Percentiles rank a stretch among this genome's conserved stretches.
Conservation (phyloP, 2,113 vertebrate genomes). For the Excalfactoria chinensis region DNA sequence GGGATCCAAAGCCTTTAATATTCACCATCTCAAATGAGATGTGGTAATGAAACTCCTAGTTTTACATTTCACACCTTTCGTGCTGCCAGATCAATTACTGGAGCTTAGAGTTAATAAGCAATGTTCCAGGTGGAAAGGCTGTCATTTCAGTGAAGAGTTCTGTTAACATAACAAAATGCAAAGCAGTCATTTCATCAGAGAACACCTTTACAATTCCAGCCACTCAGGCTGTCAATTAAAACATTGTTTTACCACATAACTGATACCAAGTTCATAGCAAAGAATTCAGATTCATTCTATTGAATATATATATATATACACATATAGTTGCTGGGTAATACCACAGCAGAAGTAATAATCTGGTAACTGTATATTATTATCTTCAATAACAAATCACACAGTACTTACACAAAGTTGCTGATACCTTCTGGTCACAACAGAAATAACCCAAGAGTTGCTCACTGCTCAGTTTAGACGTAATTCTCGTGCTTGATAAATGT, state of each 20-base stretch:
- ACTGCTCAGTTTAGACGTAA: neutral
- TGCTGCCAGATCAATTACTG: neutral
- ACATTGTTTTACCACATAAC: neutral
- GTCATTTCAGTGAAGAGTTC: neutral
- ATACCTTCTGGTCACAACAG: neutral
- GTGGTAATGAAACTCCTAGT: neutral
- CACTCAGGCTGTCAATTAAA: slow-evolving; percentile 20
- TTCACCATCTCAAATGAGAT: neutral
- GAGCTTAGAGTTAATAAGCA: neutral
- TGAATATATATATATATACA: too few relatives aligned
- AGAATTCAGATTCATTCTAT: neutral
- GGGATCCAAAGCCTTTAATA: neutral
- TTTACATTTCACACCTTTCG: neutral
- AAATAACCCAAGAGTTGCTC: neutral
- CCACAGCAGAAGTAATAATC: neutral
- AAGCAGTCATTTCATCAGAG: neutral
- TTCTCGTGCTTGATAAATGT: fast-evolving
- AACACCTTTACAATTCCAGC: neutral
- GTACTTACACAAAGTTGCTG: neutral
- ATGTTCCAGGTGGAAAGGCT: slow-evolving; percentile 8
- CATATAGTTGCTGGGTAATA: neutral
- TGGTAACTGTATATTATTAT: neutral
- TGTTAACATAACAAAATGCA: neutral
- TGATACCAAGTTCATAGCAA: neutral
- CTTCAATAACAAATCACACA: neutral